Percentiles rank a stretch among this genome's conserved stretches.
Evolutionary conservation across 2,113 vertebrate species (phyloP).

Genomic region (Dipodomys ordii): DNA sequence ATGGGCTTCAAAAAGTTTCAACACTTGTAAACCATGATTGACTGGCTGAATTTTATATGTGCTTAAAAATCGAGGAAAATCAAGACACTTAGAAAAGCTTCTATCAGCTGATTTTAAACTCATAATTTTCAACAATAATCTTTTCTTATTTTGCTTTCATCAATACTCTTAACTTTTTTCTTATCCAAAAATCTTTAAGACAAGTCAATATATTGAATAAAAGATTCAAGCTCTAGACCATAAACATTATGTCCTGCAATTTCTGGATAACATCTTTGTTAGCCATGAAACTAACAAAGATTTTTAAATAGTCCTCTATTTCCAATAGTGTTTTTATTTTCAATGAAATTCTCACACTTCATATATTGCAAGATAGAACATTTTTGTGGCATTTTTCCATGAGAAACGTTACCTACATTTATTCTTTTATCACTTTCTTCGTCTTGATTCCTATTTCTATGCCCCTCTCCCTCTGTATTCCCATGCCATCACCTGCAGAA

Average conservation of each 20-base stretch:
- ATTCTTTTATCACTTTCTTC: too few species aligned
- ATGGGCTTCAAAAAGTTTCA: not conserved
- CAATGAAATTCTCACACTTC: not conserved
- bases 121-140: not conserved
- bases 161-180: not conserved
- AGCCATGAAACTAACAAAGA: not conserved
- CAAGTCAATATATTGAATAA: not conserved
- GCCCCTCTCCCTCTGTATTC: not conserved
- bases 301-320: not conserved
- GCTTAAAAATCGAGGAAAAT: not conserved
- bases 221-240: not conserved
- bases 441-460: not conserved
- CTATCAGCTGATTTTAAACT: not conserved
- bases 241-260: not conserved
- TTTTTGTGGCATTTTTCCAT: not conserved
- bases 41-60: not conserved
- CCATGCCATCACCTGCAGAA: accelerated
- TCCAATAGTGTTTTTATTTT: not conserved
- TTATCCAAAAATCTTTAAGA: not conserved
- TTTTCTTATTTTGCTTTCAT: not conserved
- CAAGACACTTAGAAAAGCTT: not conserved
- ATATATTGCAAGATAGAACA: not conserved
- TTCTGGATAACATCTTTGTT: not conserved
- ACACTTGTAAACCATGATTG: not conserved
- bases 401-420: not conserved